Evolutionary conservation across 2,888 invertebrate genomes (phyloP).

Genomic region (Dryobotodes eremita): DNA sequence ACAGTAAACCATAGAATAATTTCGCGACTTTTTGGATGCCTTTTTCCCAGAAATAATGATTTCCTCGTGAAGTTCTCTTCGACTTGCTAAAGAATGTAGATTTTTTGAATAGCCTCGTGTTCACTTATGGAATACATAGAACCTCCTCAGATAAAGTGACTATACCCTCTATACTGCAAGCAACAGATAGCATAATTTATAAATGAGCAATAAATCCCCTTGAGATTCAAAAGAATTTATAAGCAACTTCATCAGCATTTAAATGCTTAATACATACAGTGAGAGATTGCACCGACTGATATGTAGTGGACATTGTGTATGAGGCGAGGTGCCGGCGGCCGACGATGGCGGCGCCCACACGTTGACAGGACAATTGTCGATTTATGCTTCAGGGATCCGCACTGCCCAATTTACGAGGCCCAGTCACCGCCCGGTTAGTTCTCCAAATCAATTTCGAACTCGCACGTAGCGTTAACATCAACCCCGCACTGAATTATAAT

Average conservation of each 20-base stretch:
- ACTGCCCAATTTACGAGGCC: constrained; percentile 76
- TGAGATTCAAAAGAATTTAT: constrained; percentile 51
- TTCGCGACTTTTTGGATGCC: background rate
- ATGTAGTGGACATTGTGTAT: constrained; percentile 64
- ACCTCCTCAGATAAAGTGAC: background rate
- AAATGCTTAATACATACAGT: constrained; percentile 61
- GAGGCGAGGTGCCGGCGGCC: constrained; percentile 69
- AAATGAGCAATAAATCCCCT: constrained; percentile 39
- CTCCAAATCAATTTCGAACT: constrained; percentile 72
- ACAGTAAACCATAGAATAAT: constrained; percentile 21
- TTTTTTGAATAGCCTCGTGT: background rate
- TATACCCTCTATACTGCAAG: background rate
- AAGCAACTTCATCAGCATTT: constrained; percentile 58
- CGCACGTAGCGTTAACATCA: constrained; percentile 52
- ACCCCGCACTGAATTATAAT: constrained; percentile 51
- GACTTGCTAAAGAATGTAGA: constrained; percentile 1
- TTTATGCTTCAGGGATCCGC: constrained; percentile 79
- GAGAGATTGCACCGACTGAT: constrained; percentile 62
- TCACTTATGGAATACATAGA: background rate
- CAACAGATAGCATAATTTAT: constrained; percentile 31
- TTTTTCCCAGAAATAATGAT: constrained; percentile 12
- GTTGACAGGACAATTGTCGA: constrained; percentile 85
- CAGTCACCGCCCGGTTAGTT: constrained; percentile 69
- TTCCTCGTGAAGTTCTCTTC: background rate
- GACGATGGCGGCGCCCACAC: constrained; percentile 71